Evolutionary conservation across 2,888 invertebrate species (phyloP), one percentile per base, ranked within the genome.

Genomic region (Temnothorax ravouxi): DNA sequence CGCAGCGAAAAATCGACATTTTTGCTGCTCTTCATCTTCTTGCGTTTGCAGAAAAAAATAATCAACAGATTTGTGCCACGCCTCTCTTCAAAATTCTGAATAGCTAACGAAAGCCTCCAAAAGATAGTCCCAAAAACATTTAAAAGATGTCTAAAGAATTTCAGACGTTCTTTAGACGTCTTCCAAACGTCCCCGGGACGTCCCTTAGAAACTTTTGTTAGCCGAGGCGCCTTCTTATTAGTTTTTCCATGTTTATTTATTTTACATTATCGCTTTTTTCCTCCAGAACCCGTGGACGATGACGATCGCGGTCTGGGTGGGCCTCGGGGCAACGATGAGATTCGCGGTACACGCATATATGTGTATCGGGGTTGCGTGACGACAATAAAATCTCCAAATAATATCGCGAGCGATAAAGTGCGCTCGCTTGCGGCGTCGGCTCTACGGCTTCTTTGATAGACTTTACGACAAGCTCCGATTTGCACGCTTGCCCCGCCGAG

Each of bases 361-460:
- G 15, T 29, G 44, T 84, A 85, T 71, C 84, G 86, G 80, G 86
- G 72, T 80, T 77, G 75, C 76, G 71, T 38, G 67, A 54, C 88
- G 91, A 92, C 91, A 86, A 92, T 93, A 93, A 93, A 93, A 91
- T 92, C 91, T 89, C 91, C 91, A 90, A 93, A 93, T 92, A 93
- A 93, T 92, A 93, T 93, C 90, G 89, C 91, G 89, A 90, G 91
- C 91, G 90, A 92, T 92, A 91, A 91, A 87, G 80, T 25, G 54
- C 79, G 44, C 71, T 77, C 56, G 66, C 83, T 69, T 41, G 84
- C 64, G 83, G 61, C 81, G 72, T 66, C 80, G 74, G 64, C 74
- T 87, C 80, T 83, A 56, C 88, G 87, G 88, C 87, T 87, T 89
- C 91, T 91, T 91, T 91, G 92, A 92, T 92, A 92, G 89, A 90